Percentiles rank a stretch among this genome's conserved stretches.
phyloP scores from a whole-genome alignment of 2,888 invertebrate species.

The Clusia tigrina region DNA sequence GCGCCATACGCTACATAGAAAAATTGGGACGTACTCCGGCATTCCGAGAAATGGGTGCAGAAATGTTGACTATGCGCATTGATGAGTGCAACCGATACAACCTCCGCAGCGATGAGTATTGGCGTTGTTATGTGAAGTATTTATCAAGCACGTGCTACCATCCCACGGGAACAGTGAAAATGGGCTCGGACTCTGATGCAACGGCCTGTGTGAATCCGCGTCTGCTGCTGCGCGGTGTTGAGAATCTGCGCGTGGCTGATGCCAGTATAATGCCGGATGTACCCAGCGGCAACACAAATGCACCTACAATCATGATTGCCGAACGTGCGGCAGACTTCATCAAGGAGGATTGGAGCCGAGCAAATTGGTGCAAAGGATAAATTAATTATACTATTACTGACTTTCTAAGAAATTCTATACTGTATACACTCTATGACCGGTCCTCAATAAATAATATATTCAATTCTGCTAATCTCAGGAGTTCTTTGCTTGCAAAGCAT shows the following conservation, averaged over 20 bases:
- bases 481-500: no score
- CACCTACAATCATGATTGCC: conserved; percentile 85
- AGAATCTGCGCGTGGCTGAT: conserved; percentile 74
- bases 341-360: conserved; percentile 46
- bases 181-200: conserved; percentile 71
- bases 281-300: conserved; percentile 83
- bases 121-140: conserved; percentile 74
- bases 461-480: no score
- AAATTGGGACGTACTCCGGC: conserved; percentile 62
- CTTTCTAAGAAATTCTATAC: no score
- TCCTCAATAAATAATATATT: no score
- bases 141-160: conserved; percentile 74
- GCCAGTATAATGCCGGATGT: conserved; percentile 82
- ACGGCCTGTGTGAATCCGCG: conserved; percentile 74
- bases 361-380: no score
- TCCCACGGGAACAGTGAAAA: conserved; percentile 75
- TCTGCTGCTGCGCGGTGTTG: conserved; percentile 71
- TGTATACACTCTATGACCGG: no score
- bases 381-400: no score
- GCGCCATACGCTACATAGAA: conserved; percentile 64
- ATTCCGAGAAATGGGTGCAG: conserved; percentile 57
- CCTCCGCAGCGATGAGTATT: conserved; percentile 65
- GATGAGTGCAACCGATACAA: conserved; percentile 48
- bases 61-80: conserved; percentile 45
- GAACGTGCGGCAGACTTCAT: conserved; percentile 77